phyloP scores from a whole-genome alignment of 2,797 vertebrate genomes.

The Rhodeus uyekii region DNA sequence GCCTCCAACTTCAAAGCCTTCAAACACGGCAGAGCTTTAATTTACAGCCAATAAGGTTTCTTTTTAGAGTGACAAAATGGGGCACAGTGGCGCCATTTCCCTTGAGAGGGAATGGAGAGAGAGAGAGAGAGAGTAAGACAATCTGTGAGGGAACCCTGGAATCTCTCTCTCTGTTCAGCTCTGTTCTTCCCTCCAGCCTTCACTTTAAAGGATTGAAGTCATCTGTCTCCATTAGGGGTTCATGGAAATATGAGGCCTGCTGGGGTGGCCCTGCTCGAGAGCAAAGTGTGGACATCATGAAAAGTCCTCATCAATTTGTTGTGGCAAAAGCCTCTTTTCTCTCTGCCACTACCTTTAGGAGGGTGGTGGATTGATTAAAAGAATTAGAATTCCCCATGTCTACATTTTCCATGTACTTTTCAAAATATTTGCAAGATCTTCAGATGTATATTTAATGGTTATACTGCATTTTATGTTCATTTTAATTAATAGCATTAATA shows the following conservation, averaged over 20 bases:
- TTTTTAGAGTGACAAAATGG: slow-evolving; percentile 54
- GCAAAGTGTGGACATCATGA: slow-evolving; percentile 46
- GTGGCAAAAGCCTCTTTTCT: slow-evolving; percentile 8
- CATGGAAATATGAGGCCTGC: slow-evolving; percentile 44
- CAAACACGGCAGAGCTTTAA: slow-evolving; percentile 44
- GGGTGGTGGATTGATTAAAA: neutral
- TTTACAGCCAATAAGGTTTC: slow-evolving; percentile 51
- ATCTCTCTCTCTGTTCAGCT: slow-evolving; percentile 24
- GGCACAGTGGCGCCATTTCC: slow-evolving; percentile 37
- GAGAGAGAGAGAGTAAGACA: slow-evolving; percentile 27
- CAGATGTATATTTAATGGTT: neutral
- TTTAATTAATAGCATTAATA: neutral
- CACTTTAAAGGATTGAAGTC: slow-evolving; percentile 36
- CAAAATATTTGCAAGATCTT: neutral
- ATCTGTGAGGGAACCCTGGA: slow-evolving; percentile 29
- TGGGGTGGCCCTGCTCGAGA: slow-evolving; percentile 42
- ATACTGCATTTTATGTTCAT: neutral
- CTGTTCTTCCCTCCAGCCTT: slow-evolving; percentile 31
- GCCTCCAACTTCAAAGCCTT: slow-evolving; percentile 52
- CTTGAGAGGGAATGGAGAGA: slow-evolving; percentile 20
- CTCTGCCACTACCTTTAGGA: neutral
- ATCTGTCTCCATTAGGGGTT: slow-evolving; percentile 43
- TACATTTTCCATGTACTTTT: neutral
- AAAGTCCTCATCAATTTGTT: slow-evolving; percentile 37
- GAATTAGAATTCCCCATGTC: neutral